Conservation (phyloP, 2,888 invertebrate genomes). For the Andrena bicolor region DNA sequence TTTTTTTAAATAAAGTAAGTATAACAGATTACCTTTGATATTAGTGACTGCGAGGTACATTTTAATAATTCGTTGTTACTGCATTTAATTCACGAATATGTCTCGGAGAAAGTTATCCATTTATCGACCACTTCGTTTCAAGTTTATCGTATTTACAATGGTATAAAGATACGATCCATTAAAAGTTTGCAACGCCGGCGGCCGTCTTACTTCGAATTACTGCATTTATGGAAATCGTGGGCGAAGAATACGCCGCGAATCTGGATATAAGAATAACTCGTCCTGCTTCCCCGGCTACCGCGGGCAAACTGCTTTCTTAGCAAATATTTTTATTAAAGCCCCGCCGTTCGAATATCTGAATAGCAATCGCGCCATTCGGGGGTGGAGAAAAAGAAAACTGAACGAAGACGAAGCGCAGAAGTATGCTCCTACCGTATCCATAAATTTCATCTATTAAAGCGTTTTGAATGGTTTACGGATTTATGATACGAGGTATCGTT, state of each 20-base stretch:
- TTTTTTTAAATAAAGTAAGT: background rate
- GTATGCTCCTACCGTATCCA: conserved; percentile 44
- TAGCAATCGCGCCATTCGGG: conserved; percentile 75
- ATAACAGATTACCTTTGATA: background rate
- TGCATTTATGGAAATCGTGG: conserved; percentile 79
- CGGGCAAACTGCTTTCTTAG: conserved; percentile 79
- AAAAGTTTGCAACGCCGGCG: conserved; percentile 58
- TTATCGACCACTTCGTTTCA: conserved; percentile 17
- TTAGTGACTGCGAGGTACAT: background rate
- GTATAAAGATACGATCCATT: conserved; percentile 26
- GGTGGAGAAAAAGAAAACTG: conserved; percentile 57
- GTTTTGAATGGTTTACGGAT: conserved; percentile 57
- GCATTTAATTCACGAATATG: background rate
- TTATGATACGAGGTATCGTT: conserved; percentile 15
- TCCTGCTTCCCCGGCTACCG: conserved; percentile 56
- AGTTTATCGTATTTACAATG: conserved; percentile 13
- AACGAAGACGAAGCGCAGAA: conserved; percentile 53
- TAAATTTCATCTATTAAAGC: conserved; percentile 67
- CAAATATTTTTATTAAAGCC: conserved; percentile 82
- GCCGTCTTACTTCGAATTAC: conserved; percentile 75
- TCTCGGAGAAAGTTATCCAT: background rate
- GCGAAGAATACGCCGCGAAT: conserved; percentile 68
- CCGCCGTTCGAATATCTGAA: conserved; percentile 82
- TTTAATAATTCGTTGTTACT: background rate
- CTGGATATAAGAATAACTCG: conserved; percentile 80